Evolutionary conservation across 1,140 invertebrate genomes (phyloP), one percentile per base, ranked within the genome.

Genomic region (Harpegnathos saltator): DNA sequence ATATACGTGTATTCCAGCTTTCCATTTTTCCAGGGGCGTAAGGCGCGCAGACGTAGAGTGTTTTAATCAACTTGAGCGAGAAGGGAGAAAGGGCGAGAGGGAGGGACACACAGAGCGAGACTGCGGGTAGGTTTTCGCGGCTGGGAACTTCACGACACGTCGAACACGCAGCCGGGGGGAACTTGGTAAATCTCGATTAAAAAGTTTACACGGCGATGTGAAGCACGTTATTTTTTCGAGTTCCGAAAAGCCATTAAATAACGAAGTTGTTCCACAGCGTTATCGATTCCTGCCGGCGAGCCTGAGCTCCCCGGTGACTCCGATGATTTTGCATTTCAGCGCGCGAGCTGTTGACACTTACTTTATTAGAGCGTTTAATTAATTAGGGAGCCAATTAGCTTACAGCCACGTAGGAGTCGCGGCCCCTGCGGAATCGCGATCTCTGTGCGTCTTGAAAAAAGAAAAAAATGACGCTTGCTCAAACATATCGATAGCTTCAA

Each of bases 111-210:
- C 38, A 44, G 38, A 44, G 29, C 29, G 29, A 1, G 38, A 44
- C 38, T 56, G n/a, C n/a, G n/a, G 65, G 75, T 54, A 15, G 65
- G 33, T 80, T 80, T 80, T 24, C 75, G 58, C 33, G 15, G 61
- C 9, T n/a, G n/a, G n/a, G 61, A 26, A 78, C 75, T 69, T 69
- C 29, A 80, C 33, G 75, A 69, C 75, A 56, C 65, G 75, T 80
- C 65, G 58, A 80, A 69, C 75, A 78, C 75, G 75, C 75, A 80
- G 65, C 9, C 65, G 58, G 22, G 65, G 22, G 12, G 24, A 80
- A 80, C 52, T 80, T 71, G 17, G 65, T 80, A 71, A 80, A 80
- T 80, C 75, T 71, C 65, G 75, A 80, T 80, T 80, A 80, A 80
- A 80, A 80, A 80, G 65, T 80, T 80, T 80, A 58, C 75, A 69